Conservation (phyloP, 2,797 vertebrate genomes). For the Zenarchopterus dispar region DNA sequence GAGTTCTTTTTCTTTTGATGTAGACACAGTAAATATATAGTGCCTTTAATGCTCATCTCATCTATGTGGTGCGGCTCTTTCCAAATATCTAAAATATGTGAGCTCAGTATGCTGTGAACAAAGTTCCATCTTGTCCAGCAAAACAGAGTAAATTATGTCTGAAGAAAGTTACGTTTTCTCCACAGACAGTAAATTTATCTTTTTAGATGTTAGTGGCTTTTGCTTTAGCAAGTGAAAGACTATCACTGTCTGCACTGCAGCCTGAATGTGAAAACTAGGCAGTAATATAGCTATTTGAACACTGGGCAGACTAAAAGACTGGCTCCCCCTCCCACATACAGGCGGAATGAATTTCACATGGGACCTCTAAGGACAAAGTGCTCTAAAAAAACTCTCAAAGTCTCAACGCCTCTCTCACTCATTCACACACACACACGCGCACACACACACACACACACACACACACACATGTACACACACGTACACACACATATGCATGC, state of each 20-base stretch:
- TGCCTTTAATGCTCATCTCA: not conserved
- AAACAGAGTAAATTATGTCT: not conserved
- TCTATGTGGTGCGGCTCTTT: conserved; percentile 4
- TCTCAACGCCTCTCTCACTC: conserved; percentile 2
- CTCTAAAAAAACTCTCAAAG: conserved; percentile 51
- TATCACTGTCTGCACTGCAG: conserved; percentile 33
- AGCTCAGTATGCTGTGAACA: conserved; percentile 1
- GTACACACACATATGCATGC: conserved; percentile 8
- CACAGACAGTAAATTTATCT: conserved; percentile 10
- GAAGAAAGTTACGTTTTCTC: conserved; percentile 1
- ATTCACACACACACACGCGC: not conserved
- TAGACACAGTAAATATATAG: no score
- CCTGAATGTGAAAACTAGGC: conserved; percentile 36
- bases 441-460: conserved; percentile 5
- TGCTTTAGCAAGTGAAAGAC: conserved; percentile 26
- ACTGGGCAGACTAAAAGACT: conserved; percentile 35
- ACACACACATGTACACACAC: conserved; percentile 12
- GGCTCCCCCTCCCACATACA: conserved; percentile 56
- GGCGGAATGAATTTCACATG: conserved; percentile 63
- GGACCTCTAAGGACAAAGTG: conserved; percentile 63
- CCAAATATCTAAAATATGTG: not conserved
- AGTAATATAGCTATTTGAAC: conserved; percentile 41
- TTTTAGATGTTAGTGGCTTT: conserved; percentile 21
- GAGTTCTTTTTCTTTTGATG: no score
- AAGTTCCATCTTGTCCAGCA: not conserved